Base-by-base conservation (phyloP, 1,140 invertebrate species). In the Zaprionus camerounensis region DNA sequence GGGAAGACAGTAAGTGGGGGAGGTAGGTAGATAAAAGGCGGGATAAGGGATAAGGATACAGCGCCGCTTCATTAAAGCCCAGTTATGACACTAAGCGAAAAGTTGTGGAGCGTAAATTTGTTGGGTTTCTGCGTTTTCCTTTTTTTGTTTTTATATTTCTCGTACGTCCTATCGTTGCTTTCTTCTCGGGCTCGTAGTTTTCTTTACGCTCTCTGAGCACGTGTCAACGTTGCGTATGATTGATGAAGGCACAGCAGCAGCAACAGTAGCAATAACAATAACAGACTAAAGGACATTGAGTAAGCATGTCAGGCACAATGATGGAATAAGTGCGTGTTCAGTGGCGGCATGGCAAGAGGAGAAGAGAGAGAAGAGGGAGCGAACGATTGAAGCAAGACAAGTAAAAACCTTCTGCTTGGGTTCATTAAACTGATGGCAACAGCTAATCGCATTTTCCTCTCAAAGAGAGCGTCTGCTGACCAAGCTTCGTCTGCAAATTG, bases 191-290 rank as follows among this genome's bases (percentile, higher is more conserved):
- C 49, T 49, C 28, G 72, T 75, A 71, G 67, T 75, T 75, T 75
- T 64, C 67, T 75, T 75, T 71, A 71, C 59, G 72, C 67, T 69
- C 26, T 64, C 49, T 61, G 68, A 66, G 58, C 82, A 86, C 82
- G 82, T 86, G 83, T 81, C 85, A 81, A 81, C 84, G 76, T 85
- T 90, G 85, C 84, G 84, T 88, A 88, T 88, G 84, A 88, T 88
- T 88, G 84, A 88, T 88, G 84, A 90, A 90, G 78, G 72, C 75
- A 55, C 53, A 57, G 61, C 53, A 46, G 9, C 57, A 67, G 22
- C 22, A 24, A 3, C 24, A 46, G 20, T 41, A 61, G 38, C 53
- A 72, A 66, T 51, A 72, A 72, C 62, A 72, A 72, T 72, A 72
- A 61, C 63, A 73, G 41, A 61, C 24, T 41, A 61, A 61, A 71